Base-by-base conservation (phyloP, 1,140 invertebrate genomes). In the Bombyx mandarina region DNA sequence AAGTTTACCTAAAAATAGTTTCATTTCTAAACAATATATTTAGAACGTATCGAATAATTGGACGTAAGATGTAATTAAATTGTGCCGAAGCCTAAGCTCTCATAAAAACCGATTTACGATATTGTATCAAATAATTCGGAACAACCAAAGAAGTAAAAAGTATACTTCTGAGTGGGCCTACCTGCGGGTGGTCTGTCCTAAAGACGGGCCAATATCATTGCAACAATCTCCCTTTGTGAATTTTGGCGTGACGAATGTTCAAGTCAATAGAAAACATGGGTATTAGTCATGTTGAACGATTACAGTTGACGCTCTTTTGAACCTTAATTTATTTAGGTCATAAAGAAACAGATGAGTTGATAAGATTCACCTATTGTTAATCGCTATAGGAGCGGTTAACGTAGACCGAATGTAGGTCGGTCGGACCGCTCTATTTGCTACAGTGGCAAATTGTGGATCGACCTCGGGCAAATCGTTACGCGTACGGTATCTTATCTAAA, bases 401-500 rank as follows among this genome's bases (percentile, higher is more conserved):
- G 77, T 68, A 72, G 69, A 75, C 71, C 65, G 71, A 76, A 82
- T 81, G 79, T 83, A 81, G 79, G 79, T 83, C 76, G 77, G 62
- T 82, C 76, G 79, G 77, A 72, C 73, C 79, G 82, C 80, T 82
- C 79, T 75, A 86, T 79, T 86, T 83, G 79, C 69, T 67, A 73
- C 76, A 73, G 75, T 77, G 70, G 79, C 79, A 74, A 86, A 83
- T 80, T 86, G 80, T 82, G 72, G 66, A 72, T 69, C 75, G 82
- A 79, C 82, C 82, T 86, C 82, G 79, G 64, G 69, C 61, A 62
- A 71, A 71, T 71, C 69, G 65, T 68, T 72, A 63, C 71, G 65
- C 63, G 69, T 75, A 66, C 69, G 70, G 82, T 43, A 83, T 78
- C 79, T 84, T 82, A 84, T 86, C 26, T 35, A 5, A 18, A 18